Evolutionary conservation across 2,797 vertebrate genomes (phyloP).

Genomic region (Schizothorax lantsangensis): DNA sequence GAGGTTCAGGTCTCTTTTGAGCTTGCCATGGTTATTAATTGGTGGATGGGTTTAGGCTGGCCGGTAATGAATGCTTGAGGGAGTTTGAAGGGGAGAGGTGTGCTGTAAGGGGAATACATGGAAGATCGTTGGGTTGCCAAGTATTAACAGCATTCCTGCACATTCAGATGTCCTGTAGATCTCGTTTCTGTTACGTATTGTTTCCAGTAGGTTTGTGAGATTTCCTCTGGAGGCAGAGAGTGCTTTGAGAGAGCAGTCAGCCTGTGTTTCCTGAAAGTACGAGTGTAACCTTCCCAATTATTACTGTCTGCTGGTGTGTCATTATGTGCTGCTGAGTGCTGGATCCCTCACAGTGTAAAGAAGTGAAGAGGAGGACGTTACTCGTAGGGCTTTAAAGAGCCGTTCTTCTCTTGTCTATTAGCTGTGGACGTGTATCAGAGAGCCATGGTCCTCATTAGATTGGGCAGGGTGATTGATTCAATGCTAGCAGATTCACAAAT

Average conservation of each 20-base stretch:
- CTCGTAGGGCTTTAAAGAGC: conserved; percentile 13
- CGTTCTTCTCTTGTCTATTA: conserved; percentile 14
- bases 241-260: neutral
- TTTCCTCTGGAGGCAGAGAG: neutral
- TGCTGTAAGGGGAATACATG: conserved; percentile 49
- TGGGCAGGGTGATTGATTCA: conserved; percentile 28
- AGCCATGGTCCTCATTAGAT: conserved; percentile 21
- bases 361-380: neutral
- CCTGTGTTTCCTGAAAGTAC: conserved; percentile 11
- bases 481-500: conserved; percentile 3
- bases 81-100: conserved; percentile 57
- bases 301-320: conserved; percentile 33
- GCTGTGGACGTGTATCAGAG: conserved; percentile 9
- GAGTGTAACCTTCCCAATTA: conserved; percentile 33
- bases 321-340: conserved; percentile 20
- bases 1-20: conserved; percentile 70
- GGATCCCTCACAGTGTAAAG: conserved; percentile 30
- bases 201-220: neutral
- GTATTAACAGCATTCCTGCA: neutral
- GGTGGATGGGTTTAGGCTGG: conserved; percentile 64
- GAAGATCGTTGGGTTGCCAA: neutral
- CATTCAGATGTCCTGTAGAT: neutral
- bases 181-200: neutral
- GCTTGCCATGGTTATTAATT: conserved; percentile 73
- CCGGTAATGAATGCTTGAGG: conserved; percentile 61